Percentiles rank a stretch among this genome's conserved stretches.
Conservation (phyloP, 2,797 vertebrate genomes). For the Rallus crepitans region DNA sequence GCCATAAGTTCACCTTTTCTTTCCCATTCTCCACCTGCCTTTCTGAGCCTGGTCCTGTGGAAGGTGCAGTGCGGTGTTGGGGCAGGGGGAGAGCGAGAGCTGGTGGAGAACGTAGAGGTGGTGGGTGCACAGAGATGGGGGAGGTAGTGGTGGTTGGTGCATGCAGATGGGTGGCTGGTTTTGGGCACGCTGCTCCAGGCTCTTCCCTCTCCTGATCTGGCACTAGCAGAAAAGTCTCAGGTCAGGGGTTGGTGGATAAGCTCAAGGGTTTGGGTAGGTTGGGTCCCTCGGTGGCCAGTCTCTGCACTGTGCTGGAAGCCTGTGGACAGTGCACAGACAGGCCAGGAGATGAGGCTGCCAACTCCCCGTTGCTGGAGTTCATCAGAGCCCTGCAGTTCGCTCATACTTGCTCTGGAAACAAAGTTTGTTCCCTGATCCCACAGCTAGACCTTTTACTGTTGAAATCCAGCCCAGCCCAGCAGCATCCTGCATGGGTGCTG, state of each 20-base stretch:
- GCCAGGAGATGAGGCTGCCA: neutral
- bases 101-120: neutral
- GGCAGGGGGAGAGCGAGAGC: neutral
- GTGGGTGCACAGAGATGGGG: neutral
- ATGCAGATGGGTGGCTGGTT: neutral
- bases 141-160: neutral
- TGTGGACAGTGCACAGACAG: neutral
- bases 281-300: neutral
- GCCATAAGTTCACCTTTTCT: constrained; percentile 42
- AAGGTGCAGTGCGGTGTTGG: constrained; percentile 47
- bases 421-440: neutral
- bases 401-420: neutral
- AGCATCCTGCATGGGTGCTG: neutral
- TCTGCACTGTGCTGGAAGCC: neutral
- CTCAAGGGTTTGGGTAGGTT: neutral
- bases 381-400: neutral
- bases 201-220: neutral
- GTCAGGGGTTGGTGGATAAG: neutral
- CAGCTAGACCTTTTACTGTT: neutral
- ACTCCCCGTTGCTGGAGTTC: neutral
- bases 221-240: neutral
- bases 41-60: constrained; percentile 40
- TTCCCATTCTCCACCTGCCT: constrained; percentile 54
- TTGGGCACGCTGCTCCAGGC: neutral
- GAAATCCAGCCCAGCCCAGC: neutral